Conservation (phyloP, 2,113 vertebrate genomes). For the Rhinolophus ferrumequinum region DNA sequence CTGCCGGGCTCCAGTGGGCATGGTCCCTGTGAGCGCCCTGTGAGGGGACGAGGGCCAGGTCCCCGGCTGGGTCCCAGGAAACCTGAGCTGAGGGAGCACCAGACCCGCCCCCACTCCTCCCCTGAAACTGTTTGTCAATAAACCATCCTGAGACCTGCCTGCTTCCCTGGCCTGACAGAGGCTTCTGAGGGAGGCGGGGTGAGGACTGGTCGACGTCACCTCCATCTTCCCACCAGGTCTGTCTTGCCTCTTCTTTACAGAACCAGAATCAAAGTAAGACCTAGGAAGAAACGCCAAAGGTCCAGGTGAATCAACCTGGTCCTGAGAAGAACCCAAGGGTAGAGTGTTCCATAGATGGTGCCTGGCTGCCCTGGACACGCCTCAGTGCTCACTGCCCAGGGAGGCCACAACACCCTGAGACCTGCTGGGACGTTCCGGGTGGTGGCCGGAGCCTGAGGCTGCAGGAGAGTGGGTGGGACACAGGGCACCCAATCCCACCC, state of each 20-base stretch:
- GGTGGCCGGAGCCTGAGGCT: background rate
- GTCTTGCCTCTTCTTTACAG: background rate
- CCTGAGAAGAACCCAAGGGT: background rate
- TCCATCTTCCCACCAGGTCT: rapidly evolving
- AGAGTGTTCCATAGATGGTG: rapidly evolving
- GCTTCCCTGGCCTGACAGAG: background rate
- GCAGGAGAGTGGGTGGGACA: rapidly evolving
- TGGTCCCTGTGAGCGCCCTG: rapidly evolving
- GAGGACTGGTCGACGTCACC: rapidly evolving
- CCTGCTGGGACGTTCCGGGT: rapidly evolving
- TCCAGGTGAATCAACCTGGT: too few relatives aligned
- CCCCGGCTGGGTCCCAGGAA: background rate
- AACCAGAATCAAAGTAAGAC: background rate
- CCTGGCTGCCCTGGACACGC: rapidly evolving
- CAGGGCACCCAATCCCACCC: rapidly evolving
- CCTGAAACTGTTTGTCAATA: background rate
- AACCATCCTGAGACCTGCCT: background rate
- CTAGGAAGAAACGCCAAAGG: background rate
- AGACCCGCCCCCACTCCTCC: background rate
- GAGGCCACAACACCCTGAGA: background rate
- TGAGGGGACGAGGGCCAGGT: too few relatives aligned
- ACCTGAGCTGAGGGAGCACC: background rate
- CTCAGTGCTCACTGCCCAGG: too few relatives aligned
- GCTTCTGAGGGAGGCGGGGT: background rate
- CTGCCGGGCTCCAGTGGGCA: rapidly evolving